Evolutionary conservation across 1,140 invertebrate genomes (phyloP).

Genomic region (Cydia splendana): DNA sequence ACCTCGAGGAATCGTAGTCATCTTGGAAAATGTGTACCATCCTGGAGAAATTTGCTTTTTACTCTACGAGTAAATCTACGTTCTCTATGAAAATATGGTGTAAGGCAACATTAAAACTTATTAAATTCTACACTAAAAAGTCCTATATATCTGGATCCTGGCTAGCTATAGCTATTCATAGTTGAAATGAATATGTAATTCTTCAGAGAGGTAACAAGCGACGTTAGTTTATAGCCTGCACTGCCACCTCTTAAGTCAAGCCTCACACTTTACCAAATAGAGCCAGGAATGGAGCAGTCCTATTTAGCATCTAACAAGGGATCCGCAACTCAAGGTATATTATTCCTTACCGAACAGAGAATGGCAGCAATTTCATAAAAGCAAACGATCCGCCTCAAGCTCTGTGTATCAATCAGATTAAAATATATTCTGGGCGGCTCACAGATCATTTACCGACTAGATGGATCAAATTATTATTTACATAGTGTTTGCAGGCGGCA

Average conservation of each 20-base stretch:
- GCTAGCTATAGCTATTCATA: no score
- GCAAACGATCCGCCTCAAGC: constrained; percentile 31
- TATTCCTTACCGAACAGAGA: constrained; percentile 12
- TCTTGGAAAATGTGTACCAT: no score
- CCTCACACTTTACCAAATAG: constrained; percentile 1
- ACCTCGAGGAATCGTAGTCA: no score
- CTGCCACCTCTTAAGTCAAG: no score
- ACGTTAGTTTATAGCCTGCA: neutral
- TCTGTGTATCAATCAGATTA: constrained; percentile 32
- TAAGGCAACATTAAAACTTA: no score
- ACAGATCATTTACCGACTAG: neutral
- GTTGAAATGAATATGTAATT: neutral
- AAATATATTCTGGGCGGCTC: constrained; percentile 26
- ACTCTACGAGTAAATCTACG: no score
- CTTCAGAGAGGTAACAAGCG: neutral
- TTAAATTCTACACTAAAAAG: no score
- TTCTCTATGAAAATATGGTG: no score
- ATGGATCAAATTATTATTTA: neutral
- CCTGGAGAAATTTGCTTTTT: no score
- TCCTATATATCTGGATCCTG: no score
- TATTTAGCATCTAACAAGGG: constrained; percentile 24
- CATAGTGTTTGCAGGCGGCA: no score
- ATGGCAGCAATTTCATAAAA: constrained; percentile 34
- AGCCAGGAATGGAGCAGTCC: neutral
- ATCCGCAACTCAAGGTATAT: constrained; percentile 14